These are phyloP conservation scores for Cecropterus lyciades DNA, from an alignment of 1,140 invertebrate genomes.

Conservation along the genomic window DNA sequence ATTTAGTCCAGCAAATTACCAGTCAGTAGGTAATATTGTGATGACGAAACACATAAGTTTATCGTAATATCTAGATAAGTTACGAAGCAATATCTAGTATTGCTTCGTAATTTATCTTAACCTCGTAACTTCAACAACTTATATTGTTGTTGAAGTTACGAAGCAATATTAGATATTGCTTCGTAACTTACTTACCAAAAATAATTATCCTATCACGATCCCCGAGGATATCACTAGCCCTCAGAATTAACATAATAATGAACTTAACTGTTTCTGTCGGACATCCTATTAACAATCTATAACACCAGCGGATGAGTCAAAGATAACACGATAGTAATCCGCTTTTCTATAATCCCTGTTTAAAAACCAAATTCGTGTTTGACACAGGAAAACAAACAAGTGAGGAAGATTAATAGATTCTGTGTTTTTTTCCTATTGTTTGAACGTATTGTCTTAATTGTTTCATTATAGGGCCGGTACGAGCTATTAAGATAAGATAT, in stretches of 20 bases:
- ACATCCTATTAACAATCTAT: constrained; percentile 46
- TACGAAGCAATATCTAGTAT: too few species aligned
- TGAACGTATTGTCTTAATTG: constrained; percentile 64
- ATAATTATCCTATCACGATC: constrained; percentile 23
- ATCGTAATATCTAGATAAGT: too few species aligned
- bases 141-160: too few species aligned
- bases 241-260: constrained; percentile 37
- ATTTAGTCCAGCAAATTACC: too few species aligned
- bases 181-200: not conserved
- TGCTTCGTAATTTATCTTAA: too few species aligned
- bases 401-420: constrained; percentile 60
- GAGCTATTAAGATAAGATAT: constrained; percentile 54
- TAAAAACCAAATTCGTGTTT: constrained; percentile 67
- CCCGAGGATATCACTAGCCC: constrained; percentile 20
- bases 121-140: too few species aligned
- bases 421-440: constrained; percentile 47
- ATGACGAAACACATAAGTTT: too few species aligned
- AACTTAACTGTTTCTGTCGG: constrained; percentile 28
- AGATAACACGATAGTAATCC: constrained; percentile 54
- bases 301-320: constrained; percentile 37
- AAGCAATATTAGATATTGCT: not conserved
- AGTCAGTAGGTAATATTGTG: too few species aligned
- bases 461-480: constrained; percentile 62
- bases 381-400: constrained; percentile 67
- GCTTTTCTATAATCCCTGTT: constrained; percentile 41